Evolutionary conservation across 1,140 invertebrate species (phyloP), one percentile per base, ranked within the genome.

Genomic region (Drosophila equinoxialis): DNA sequence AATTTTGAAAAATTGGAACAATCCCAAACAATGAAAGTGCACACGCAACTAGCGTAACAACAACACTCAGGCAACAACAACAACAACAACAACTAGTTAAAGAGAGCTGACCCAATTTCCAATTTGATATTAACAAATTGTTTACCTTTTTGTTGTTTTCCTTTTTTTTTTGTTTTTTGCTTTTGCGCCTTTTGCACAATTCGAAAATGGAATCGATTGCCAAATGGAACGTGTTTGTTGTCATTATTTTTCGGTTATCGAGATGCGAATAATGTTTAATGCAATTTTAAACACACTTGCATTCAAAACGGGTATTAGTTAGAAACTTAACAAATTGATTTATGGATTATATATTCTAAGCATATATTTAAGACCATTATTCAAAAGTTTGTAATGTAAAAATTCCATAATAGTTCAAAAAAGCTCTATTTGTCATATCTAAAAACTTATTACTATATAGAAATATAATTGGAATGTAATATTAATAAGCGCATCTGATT

Each of bases 21-120:
- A 77, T 48, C 35, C 68, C 65, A 61, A 74, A 79, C 83, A 82
- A 86, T 82, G 72, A 87, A 86, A 86, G 72, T 79, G 68, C 61
- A 48, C 68, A 71, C 74, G 62, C 59, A 75, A 79, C 65, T 64
- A 51, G 45, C 45, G 45, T 51, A 51, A 51, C 79, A 37, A 77
- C 71, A 83, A 79, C 73, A 81, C 20, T 2, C 20, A 23, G 20
- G 20, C 20, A 23, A 81, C 84, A 80, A 69, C 58, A 68, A 81
- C 84, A 80, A 69, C 58, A 68, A 74, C 57, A 55, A 72, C 35
- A 23, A 60, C 10, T 39, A 59, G 69, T 62, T 62, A 35, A 61
- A 61, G 58, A 62, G 76, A 83, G 75, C 74, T 89, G 81, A 85
- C 85, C 78, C 67, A 89, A 85, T 90, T 84, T 69, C 68, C 64